Evolutionary conservation across 2,113 vertebrate species (phyloP).

Genomic region (Sialia sialis): DNA sequence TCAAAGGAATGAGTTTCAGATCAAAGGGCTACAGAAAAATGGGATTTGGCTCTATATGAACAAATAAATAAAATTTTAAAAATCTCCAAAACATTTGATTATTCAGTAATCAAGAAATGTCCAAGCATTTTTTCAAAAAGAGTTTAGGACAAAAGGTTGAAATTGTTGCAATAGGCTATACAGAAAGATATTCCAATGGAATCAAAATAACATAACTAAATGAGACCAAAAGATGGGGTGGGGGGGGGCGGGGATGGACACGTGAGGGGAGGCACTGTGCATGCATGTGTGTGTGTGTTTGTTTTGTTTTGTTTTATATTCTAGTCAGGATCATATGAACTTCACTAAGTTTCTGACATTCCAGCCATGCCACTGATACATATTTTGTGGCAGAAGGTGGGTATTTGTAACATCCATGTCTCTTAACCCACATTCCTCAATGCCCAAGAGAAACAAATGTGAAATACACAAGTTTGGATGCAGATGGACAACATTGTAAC

Average conservation of each 20-base stretch:
- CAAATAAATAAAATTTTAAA: not conserved
- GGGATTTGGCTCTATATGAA: conserved; percentile 32
- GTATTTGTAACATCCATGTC: not conserved
- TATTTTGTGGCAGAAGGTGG: not conserved
- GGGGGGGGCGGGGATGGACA: too few species aligned
- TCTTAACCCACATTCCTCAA: not conserved
- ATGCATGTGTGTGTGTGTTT: not conserved
- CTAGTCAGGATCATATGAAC: not conserved
- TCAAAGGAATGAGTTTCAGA: conserved; percentile 59
- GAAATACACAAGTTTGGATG: not conserved
- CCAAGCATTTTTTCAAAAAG: not conserved
- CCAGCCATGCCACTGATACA: not conserved
- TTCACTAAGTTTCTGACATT: not conserved
- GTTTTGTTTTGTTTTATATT: not conserved
- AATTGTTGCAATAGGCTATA: not conserved
- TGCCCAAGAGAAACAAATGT: not conserved
- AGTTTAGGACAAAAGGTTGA: not conserved
- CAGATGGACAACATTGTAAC: not conserved
- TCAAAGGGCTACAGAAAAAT: conserved; percentile 61
- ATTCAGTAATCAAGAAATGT: not conserved
- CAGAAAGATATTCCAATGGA: not conserved
- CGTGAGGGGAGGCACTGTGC: rapidly evolving
- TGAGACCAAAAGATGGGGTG: not conserved
- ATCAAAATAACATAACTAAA: not conserved
- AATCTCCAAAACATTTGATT: conserved; percentile 2